Conservation (phyloP, 2,888 invertebrate genomes). For the Thecocarcelia acutangulata region DNA sequence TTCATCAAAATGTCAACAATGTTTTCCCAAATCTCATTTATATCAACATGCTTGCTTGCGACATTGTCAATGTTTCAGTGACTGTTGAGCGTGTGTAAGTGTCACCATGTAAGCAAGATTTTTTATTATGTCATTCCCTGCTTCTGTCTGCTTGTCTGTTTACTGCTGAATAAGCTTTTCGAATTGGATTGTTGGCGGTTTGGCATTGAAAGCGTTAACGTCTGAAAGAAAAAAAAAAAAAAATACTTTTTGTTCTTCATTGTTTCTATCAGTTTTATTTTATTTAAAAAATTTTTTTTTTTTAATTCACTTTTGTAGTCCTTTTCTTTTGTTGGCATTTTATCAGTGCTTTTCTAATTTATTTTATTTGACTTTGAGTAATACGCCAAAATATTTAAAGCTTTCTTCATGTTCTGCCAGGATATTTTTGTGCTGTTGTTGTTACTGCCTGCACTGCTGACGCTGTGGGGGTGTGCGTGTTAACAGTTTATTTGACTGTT, state of each 20-base stretch:
- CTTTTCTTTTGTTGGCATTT: slow-evolving; percentile 53
- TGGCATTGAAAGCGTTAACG: slow-evolving; percentile 54
- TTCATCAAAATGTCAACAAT: slow-evolving; percentile 66
- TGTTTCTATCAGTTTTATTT: slow-evolving; percentile 51
- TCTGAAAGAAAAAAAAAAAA: slow-evolving; percentile 31
- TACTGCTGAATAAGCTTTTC: slow-evolving; percentile 26
- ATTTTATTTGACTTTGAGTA: slow-evolving; percentile 70
- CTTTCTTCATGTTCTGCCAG: slow-evolving; percentile 59
- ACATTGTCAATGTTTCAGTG: slow-evolving; percentile 54
- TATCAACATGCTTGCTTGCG: slow-evolving; percentile 35
- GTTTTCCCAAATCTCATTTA: slow-evolving; percentile 61
- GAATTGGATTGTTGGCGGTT: slow-evolving; percentile 27
- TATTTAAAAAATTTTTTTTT: slow-evolving; percentile 1
- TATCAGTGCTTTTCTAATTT: slow-evolving; percentile 68
- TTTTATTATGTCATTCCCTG: slow-evolving; percentile 30
- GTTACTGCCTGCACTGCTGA: neutral
- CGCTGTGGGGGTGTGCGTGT: neutral
- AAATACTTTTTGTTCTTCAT: slow-evolving; percentile 37
- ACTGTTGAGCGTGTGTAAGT: slow-evolving; percentile 37
- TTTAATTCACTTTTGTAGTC: slow-evolving; percentile 1
- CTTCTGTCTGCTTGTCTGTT: slow-evolving; percentile 23
- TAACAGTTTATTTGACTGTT: neutral
- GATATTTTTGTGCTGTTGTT: neutral
- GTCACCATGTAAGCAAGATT: neutral
- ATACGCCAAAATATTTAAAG: slow-evolving; percentile 63